phyloP scores from a whole-genome alignment of 2,797 vertebrate species.

The Rhinichthys osculus region DNA sequence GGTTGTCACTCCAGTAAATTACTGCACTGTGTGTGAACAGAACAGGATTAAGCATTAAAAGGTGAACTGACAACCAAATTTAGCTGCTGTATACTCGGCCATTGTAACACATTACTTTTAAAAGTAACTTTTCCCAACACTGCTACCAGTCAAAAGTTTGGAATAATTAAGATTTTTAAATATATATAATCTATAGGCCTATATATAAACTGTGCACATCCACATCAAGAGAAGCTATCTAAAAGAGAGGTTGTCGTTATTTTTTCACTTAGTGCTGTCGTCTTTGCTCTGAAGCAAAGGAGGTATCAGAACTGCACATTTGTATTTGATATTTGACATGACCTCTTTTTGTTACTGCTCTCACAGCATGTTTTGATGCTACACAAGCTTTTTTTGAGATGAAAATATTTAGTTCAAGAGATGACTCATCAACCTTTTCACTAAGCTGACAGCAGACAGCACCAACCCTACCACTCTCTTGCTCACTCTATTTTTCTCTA shows the following conservation, averaged over 20 bases:
- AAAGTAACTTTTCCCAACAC: too few relatives aligned
- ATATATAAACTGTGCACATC: neutral
- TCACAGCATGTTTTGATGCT: constrained; percentile 35
- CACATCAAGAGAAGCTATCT: neutral
- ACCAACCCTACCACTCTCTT: constrained; percentile 3
- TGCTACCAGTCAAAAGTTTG: too few relatives aligned
- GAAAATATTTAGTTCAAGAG: constrained; percentile 42
- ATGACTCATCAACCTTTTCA: constrained; percentile 57
- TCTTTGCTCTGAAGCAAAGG: neutral
- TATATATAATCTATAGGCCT: too few relatives aligned
- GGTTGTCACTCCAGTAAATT: too few relatives aligned
- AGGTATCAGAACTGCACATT: constrained; percentile 22
- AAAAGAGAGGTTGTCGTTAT: constrained; percentile 5
- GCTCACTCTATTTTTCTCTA: neutral
- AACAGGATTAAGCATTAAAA: too few relatives aligned
- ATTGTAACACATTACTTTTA: too few relatives aligned
- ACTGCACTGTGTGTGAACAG: too few relatives aligned
- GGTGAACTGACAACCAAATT: too few relatives aligned
- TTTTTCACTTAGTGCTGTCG: neutral
- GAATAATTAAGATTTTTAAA: too few relatives aligned
- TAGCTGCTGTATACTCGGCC: too few relatives aligned
- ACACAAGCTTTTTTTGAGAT: constrained; percentile 37
- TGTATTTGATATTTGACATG: constrained; percentile 8
- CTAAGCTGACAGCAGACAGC: constrained; percentile 45
- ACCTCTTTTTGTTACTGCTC: constrained; percentile 48